Evolutionary conservation across 2,888 invertebrate species (phyloP).

Genomic region (Drosophila flavopinicola): DNA sequence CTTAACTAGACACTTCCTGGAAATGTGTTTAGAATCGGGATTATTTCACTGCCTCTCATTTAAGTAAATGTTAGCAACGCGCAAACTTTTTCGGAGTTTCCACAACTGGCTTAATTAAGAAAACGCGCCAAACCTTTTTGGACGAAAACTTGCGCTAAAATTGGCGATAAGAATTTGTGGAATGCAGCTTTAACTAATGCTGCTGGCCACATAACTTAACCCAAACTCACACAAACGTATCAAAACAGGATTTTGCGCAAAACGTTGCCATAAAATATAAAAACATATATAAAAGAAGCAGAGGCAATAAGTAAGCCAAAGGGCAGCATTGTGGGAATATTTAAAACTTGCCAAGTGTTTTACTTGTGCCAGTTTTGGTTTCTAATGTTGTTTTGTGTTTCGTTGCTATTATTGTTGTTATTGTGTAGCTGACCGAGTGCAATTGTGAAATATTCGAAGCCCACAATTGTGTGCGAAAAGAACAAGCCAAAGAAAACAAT

Average conservation of each 20-base stretch:
- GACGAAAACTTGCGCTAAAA: neutral
- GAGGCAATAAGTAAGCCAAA: neutral
- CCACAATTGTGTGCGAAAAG: conserved; percentile 40
- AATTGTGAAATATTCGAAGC: conserved; percentile 46
- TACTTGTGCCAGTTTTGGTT: conserved; percentile 17
- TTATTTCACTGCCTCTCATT: no score
- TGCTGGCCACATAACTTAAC: conserved; percentile 56
- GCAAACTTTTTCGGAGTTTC: neutral
- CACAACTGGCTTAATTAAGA: neutral
- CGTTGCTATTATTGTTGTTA: conserved; percentile 10
- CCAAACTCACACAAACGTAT: conserved; percentile 68
- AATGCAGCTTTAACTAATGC: conserved; percentile 34
- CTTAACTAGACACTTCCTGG: neutral
- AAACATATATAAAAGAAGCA: conserved; percentile 11
- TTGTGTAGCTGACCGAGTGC: conserved; percentile 29
- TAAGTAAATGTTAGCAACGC: no score
- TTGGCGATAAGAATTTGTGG: conserved; percentile 10
- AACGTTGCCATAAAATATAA: conserved; percentile 57
- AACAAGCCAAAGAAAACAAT: conserved; percentile 18
- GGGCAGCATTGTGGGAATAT: conserved; percentile 60
- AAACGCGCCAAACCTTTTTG: neutral
- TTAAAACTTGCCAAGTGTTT: conserved; percentile 57
- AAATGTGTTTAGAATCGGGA: no score
- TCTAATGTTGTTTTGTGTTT: conserved; percentile 12
- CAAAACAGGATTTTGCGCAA: conserved; percentile 63